phyloP scores from a whole-genome alignment of 2,797 vertebrate genomes.

The Sebastes minor region DNA sequence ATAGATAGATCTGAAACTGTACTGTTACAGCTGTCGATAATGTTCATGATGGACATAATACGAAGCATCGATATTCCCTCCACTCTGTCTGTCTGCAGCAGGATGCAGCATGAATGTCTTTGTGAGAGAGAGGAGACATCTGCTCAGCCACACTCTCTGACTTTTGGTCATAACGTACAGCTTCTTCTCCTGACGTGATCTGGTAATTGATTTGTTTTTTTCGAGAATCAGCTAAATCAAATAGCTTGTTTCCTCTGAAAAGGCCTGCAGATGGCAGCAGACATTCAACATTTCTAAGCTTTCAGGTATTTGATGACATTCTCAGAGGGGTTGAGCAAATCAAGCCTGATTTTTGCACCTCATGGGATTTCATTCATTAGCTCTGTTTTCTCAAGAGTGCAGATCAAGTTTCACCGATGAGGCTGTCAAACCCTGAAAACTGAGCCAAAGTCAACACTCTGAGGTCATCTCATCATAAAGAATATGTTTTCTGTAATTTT shows the following conservation, averaged over 20 bases:
- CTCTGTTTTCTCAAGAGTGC: conserved; percentile 30
- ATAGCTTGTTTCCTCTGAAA: not conserved
- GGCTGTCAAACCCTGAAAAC: conserved; percentile 45
- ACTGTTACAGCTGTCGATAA: not conserved
- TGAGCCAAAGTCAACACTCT: conserved; percentile 63
- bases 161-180: not conserved
- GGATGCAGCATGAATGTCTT: not conserved
- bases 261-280: conserved; percentile 61
- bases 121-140: not conserved
- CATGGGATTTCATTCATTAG: conserved; percentile 45
- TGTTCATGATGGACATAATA: not conserved
- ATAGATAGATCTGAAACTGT: not conserved
- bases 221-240: not conserved
- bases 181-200: conserved; percentile 1
- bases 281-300: not conserved
- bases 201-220: not conserved
- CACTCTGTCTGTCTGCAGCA: not conserved
- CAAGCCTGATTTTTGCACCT: conserved; percentile 11
- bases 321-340: conserved; percentile 3
- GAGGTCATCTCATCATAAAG: conserved; percentile 51
- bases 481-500: conserved; percentile 48
- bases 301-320: not conserved
- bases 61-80: not conserved
- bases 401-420: conserved; percentile 47
- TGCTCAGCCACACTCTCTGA: conserved; percentile 4